phyloP scores from a whole-genome alignment of 2,797 vertebrate species.

The Podarcis lilfordi region DNA sequence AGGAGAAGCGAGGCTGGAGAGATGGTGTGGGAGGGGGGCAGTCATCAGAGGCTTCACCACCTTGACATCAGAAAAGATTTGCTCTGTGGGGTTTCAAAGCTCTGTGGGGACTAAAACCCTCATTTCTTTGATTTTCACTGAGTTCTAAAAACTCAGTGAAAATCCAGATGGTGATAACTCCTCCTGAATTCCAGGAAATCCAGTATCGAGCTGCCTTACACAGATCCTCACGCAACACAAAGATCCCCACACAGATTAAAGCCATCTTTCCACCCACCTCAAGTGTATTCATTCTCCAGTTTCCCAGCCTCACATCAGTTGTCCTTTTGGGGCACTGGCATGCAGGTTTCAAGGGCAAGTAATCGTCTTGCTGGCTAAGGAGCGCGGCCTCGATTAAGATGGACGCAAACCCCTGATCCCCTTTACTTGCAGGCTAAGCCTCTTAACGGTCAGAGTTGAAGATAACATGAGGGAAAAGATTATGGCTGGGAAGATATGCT shows the following conservation, averaged over 20 bases:
- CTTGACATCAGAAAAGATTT: neutral
- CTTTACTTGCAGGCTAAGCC: conserved; percentile 39
- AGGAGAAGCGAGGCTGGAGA: neutral
- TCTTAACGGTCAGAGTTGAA: conserved; percentile 23
- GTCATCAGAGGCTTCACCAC: neutral
- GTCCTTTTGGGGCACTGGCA: neutral
- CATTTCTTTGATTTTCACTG: no score
- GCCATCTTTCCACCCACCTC: neutral
- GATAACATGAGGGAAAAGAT: conserved; percentile 31
- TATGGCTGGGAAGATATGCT: conserved; percentile 2
- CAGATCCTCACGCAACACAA: neutral
- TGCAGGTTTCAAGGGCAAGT: conserved; percentile 16
- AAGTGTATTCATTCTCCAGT: fast-evolving
- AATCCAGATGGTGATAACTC: no score
- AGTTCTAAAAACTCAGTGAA: neutral
- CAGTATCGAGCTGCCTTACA: neutral
- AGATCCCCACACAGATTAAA: neutral
- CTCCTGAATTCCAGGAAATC: neutral
- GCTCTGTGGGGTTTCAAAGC: neutral
- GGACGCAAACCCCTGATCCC: conserved; percentile 33
- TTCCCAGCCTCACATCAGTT: fast-evolving
- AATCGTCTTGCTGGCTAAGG: conserved; percentile 6
- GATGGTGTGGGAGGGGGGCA: neutral
- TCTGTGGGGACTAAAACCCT: neutral
- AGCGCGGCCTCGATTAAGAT: neutral